phyloP scores from a whole-genome alignment of 2,113 vertebrate species.

The Anoura caudifer region DNA sequence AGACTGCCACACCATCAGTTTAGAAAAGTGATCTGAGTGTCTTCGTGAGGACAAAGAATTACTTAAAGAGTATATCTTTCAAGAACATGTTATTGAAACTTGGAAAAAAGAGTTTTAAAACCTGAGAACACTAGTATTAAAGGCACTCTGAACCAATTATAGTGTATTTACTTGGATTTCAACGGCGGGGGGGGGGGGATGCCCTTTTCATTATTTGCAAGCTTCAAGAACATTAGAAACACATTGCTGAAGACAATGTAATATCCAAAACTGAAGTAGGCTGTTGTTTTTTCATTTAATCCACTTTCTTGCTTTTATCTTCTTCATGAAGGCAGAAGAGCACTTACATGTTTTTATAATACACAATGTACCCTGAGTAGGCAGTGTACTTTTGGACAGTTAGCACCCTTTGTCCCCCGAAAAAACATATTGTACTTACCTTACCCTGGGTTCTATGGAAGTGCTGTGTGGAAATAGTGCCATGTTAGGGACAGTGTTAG shows the following conservation, averaged over 20 bases:
- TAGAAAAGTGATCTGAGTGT: constrained; percentile 74
- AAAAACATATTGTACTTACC: not conserved
- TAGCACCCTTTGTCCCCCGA: constrained; percentile 23
- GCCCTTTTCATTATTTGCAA: constrained; percentile 73
- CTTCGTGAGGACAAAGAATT: constrained; percentile 75
- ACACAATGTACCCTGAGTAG: constrained; percentile 27
- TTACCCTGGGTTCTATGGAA: not conserved
- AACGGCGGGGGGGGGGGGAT: constrained; percentile 13
- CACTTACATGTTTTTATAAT: constrained; percentile 62
- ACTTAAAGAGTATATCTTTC: constrained; percentile 73
- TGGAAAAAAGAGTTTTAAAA: constrained; percentile 68
- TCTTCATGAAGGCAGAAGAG: constrained; percentile 53
- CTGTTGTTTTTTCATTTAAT: constrained; percentile 60
- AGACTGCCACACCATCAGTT: constrained; percentile 70
- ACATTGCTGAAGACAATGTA: constrained; percentile 49
- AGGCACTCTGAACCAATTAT: constrained; percentile 75
- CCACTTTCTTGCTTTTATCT: constrained; percentile 65
- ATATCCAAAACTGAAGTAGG: constrained; percentile 57
- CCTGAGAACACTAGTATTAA: constrained; percentile 71
- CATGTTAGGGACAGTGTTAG: not conserved
- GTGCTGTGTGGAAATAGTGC: not conserved
- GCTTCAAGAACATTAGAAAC: constrained; percentile 71
- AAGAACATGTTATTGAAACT: constrained; percentile 73
- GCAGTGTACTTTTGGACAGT: constrained; percentile 61
- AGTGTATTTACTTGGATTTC: constrained; percentile 71